Base-by-base conservation (phyloP, 2,113 vertebrate genomes). In the Leptodactylus fuscus region DNA sequence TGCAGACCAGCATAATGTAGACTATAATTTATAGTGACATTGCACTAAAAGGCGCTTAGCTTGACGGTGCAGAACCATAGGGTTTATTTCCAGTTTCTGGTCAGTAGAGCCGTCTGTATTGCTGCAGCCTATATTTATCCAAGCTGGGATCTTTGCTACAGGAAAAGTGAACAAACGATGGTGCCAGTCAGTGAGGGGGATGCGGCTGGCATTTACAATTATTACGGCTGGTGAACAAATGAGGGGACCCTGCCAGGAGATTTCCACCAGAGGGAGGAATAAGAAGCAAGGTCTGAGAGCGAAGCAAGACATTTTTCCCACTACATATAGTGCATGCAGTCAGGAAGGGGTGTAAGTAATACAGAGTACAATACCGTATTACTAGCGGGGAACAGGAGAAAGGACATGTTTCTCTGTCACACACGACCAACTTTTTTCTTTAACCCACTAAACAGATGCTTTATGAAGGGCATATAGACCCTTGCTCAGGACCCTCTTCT, bases 111-210 rank as follows among this genome's bases (percentile, higher is more conserved):
- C 24, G 70, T 18, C 75, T 38, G 3, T 62, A 62, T 16, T 62
- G 29, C 49, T 18, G 38, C 36, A 75, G 53, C 36, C 34, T 74
- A 51, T 6, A 16, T 53, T 58, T 58, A 80, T 55, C 48, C 83
- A 85, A 29, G 4, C 49, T 53, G 16, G 15, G 58, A 81, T 80
- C 49, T 80, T n/a, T 46, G 76, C 27, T 81, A 85, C 84, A 85
- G 84, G 84, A 85, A 85, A 85, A 71, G 49, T 71, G 76, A 85
- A 81, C 76, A 73, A 81, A 71, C 49, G 8, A 41, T 65, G 77
- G 84, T 80, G 84, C 76, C 84, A 85, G 84, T 71, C 84, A 73
- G 67, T 49, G 58, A n/a, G 84, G 48, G 84, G 84, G 77, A 85
- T 81, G 84, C 76, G 65, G 55, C 62, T 41, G 65, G 76, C 51